These are phyloP conservation scores for Chaetoderma sp. DNA, from an alignment of 2,888 invertebrate genomes.

Conservation along the genomic window DNA sequence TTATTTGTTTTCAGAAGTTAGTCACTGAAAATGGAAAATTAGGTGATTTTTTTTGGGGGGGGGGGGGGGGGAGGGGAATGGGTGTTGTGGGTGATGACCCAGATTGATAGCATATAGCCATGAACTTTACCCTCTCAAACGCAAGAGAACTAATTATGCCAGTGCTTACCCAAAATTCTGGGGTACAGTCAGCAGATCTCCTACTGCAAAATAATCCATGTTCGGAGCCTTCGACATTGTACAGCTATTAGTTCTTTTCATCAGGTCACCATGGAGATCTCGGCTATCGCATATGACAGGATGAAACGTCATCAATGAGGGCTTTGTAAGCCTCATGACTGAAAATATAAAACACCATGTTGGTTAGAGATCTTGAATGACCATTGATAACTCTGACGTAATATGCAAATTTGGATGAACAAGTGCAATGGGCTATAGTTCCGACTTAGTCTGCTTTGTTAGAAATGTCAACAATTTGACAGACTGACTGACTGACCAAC, in stretches of 20 bases:
- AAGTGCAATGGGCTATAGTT: no score
- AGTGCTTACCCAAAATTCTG: slow-evolving; percentile 93
- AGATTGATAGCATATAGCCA: no score
- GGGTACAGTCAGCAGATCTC: slow-evolving; percentile 91
- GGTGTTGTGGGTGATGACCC: no score
- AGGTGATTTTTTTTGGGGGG: background rate
- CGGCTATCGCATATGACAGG: slow-evolving; percentile 81
- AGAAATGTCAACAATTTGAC: no score
- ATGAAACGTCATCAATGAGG: slow-evolving; percentile 83
- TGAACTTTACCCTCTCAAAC: no score
- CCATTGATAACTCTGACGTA: no score
- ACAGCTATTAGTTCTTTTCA: slow-evolving; percentile 82
- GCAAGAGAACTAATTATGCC: no score
- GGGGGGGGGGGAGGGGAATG: background rate
- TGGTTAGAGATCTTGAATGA: no score
- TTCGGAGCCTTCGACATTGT: slow-evolving; percentile 87
- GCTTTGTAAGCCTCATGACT: slow-evolving; percentile 96
- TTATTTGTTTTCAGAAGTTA: no score
- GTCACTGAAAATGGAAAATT: background rate
- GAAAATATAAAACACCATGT: slow-evolving; percentile 55
- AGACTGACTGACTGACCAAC: no score
- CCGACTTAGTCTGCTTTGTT: no score
- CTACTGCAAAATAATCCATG: slow-evolving; percentile 76
- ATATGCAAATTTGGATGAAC: no score
- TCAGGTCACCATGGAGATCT: slow-evolving; percentile 85